These are phyloP conservation scores for Apodemus sylvaticus DNA, from an alignment of 2,113 vertebrate species.

Conservation along the genomic window DNA sequence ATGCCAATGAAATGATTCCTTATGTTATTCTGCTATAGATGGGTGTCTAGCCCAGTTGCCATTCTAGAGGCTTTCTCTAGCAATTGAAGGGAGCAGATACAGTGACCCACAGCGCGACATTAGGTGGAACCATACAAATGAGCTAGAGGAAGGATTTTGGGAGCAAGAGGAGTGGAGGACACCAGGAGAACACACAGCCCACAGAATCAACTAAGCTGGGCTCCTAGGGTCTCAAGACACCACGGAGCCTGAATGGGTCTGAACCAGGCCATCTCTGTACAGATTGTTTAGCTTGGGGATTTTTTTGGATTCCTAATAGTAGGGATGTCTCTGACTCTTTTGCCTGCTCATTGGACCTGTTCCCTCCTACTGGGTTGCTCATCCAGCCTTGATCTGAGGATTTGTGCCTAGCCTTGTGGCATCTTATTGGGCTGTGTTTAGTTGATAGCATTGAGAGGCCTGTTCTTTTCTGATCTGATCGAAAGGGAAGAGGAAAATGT, in stretches of 20 bases:
- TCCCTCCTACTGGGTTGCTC: neutral
- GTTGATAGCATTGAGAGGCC: neutral
- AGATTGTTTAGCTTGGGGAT: neutral
- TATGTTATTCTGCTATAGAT: neutral
- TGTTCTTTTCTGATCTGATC: neutral
- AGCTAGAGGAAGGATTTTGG: neutral
- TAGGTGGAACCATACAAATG: neutral
- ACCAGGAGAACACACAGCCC: neutral
- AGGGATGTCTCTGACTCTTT: neutral
- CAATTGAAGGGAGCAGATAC: neutral
- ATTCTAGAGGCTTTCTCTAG: neutral
- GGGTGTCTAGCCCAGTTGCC: neutral
- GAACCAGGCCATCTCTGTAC: neutral
- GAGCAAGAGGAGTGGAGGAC: neutral
- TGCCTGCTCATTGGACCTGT: neutral
- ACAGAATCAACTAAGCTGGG: neutral
- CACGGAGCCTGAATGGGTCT: neutral
- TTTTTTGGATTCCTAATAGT: neutral
- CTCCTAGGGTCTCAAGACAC: neutral
- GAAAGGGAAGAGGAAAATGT: neutral
- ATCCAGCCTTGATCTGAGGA: neutral
- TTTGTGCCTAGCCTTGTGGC: neutral
- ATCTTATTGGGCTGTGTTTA: neutral
- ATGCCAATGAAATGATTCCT: neutral
- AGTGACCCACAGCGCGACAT: neutral